Base-by-base conservation (phyloP, 37 sponge, comb jelly and placozoan genomes). In the Geodia barretti region DNA sequence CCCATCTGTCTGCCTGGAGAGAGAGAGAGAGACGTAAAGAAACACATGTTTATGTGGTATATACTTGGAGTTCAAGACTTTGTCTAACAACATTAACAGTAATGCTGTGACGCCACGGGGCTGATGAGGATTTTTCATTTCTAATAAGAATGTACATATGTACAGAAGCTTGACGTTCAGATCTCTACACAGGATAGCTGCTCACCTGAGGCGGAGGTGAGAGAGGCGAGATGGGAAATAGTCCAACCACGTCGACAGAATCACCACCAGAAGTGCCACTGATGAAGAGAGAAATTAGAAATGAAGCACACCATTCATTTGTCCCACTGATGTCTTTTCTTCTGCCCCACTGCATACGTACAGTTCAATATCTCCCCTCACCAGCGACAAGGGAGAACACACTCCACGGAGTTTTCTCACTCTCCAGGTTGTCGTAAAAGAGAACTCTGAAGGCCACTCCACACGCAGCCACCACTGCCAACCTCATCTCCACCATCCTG, bases 161-260 rank as follows among this genome's bases (percentile, higher is more conserved):
- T n/a, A n/a, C n/a, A n/a, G n/a, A n/a, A n/a, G n/a, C n/a, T n/a
- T n/a, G n/a, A n/a, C n/a, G n/a, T n/a, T n/a, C n/a, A n/a, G n/a
- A n/a, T n/a, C n/a, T n/a, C n/a, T n/a, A n/a, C n/a, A n/a, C n/a
- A n/a, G n/a, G n/a, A n/a, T n/a, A n/a, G n/a, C n/a, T n/a, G n/a
- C n/a, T 20, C 38, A 23, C 23, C 71, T 87, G 4, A 84, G 36
- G 37, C 62, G 54, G 41, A 90, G 17, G 1, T 72, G 79, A 11
- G 59, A 25, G 19, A 90, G 39, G 60, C 74, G 64, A 24, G 68
- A 64, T 2, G 90, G 88, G 60, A 87, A 94, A 35, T 84, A 84
- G 34, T 94, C 91, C 65, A 94, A 71, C 95, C 95, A 94, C 35
- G 91, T 74, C 3, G 84, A 82, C 62, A 90, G 73, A 1, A 94